Base-by-base conservation (phyloP, 2,113 vertebrate genomes). In the Monopterus albus region DNA sequence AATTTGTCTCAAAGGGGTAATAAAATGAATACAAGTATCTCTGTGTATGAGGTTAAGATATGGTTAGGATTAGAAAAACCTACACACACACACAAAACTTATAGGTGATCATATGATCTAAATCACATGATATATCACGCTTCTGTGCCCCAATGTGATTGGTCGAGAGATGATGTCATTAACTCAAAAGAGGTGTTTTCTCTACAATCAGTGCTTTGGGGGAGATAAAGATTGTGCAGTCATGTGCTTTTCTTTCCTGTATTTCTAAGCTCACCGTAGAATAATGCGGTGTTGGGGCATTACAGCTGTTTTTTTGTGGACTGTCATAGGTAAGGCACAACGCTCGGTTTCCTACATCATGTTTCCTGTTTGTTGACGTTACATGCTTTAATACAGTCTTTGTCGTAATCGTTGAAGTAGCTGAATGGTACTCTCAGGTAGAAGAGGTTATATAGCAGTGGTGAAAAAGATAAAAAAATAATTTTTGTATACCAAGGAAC, bases 81-180 rank as follows among this genome's bases (percentile, higher is more conserved):
- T n/a, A n/a, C n/a, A n/a, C n/a, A n/a, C n/a, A n/a, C n/a, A n/a
- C n/a, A n/a, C n/a, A n/a, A n/a, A n/a, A n/a, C n/a, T n/a, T n/a
- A n/a, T n/a, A n/a, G n/a, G n/a, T 11, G 50, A 39, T 80, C 86
- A 87, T 57, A 59, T 88, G 87, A 85, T 53, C 31, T 15, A 28
- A 23, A 36, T 85, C 85, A 87, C 79, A 63, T 86, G 88, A 75
- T 3, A 0, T 3, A 2, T 1, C 0, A 0, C n/a, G 1, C n/a
- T 7, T 52, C 21, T 20, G 13, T 0, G 33, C 15, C 21, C 0
- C 47, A 0, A 0, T 56, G 5, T 58, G 63, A 85, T 90, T 87
- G 75, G 87, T 25, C 1, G 2, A 72, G 0, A 0, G 10, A 0
- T 0, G 6, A 8, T 1, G 4, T 3, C 9, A 2, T 10, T 55